phyloP scores from a whole-genome alignment of 92 coral and sea anemone species.

The Epizoanthus stellaris region DNA sequence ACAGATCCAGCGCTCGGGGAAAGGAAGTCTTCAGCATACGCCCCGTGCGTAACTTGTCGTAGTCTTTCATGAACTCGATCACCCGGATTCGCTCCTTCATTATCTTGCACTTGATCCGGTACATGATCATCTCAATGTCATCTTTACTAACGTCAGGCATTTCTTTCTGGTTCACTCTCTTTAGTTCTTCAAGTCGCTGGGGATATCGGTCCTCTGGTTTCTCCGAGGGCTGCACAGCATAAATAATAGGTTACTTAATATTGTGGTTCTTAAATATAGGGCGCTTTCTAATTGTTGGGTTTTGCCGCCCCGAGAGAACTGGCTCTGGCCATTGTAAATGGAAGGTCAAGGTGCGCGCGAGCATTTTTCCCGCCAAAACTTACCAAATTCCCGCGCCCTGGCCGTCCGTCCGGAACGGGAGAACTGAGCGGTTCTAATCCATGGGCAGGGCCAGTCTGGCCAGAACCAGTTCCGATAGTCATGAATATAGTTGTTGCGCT shows the following conservation, averaged over 20 bases:
- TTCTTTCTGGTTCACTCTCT: slow-evolving; percentile 84
- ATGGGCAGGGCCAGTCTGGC: too few species aligned
- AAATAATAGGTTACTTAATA: background rate
- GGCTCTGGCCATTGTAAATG: too few species aligned
- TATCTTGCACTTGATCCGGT: slow-evolving; percentile 87
- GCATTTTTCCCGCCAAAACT: too few species aligned
- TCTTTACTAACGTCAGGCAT: slow-evolving; percentile 92
- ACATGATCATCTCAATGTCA: slow-evolving; percentile 77
- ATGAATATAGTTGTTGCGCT: too few species aligned
- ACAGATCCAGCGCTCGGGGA: slow-evolving; percentile 91
- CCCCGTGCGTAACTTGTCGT: slow-evolving; percentile 96
- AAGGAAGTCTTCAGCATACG: slow-evolving; percentile 87
- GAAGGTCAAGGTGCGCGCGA: too few species aligned
- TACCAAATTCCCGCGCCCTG: too few species aligned
- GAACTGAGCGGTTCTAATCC: too few species aligned
- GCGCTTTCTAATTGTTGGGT: too few species aligned
- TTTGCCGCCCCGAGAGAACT: too few species aligned
- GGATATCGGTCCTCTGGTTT: slow-evolving; percentile 81
- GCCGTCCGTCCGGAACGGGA: too few species aligned
- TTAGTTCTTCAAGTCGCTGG: slow-evolving; percentile 81
- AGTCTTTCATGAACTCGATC: slow-evolving; percentile 89
- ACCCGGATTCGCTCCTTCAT: slow-evolving; percentile 96
- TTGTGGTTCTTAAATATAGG: too few species aligned
- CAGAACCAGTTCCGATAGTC: too few species aligned
- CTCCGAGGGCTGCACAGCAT: slow-evolving; percentile 74